A percentile compares a stretch with the other conserved stretches of the same genome.
These are phyloP conservation scores for Drosophila ambigua DNA, from an alignment of 1,140 invertebrate genomes.

Conservation along the genomic window DNA sequence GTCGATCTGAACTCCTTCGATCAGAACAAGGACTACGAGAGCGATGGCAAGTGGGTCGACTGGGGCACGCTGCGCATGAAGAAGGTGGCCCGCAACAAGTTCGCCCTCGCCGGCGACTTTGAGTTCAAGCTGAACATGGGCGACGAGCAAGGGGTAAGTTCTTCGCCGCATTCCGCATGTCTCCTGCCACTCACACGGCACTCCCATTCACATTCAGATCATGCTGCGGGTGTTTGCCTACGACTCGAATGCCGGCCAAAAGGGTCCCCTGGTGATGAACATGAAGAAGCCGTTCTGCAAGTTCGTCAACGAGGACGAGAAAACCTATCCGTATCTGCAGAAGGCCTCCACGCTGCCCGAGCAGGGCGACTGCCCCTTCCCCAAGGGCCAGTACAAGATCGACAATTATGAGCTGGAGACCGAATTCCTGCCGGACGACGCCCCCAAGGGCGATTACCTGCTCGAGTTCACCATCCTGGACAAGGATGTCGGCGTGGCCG, in stretches of 20 bases:
- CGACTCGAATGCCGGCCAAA: constrained; percentile 30
- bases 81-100: constrained; percentile 60
- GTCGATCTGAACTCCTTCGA: constrained; percentile 64
- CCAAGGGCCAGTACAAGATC: constrained; percentile 62
- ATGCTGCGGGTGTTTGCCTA: constrained; percentile 53
- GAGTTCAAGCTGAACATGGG: constrained; percentile 64
- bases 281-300: constrained; percentile 66
- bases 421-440: constrained; percentile 61
- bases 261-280: constrained; percentile 61
- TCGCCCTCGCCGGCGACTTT: constrained; percentile 52
- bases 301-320: constrained; percentile 64
- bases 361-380: constrained; percentile 56
- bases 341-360: constrained; percentile 59
- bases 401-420: constrained; percentile 69
- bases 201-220: constrained; percentile 16
- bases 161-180: too few species aligned
- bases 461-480: constrained; percentile 48
- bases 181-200: too few species aligned
- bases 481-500: constrained; percentile 45
- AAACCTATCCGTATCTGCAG: constrained; percentile 62
- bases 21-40: constrained; percentile 19
- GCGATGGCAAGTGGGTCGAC: constrained; percentile 61
- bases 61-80: constrained; percentile 67
- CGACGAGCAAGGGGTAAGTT: constrained; percentile 58
- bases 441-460: constrained; percentile 62